A percentile compares a stretch with the other conserved stretches of the same genome.
These are phyloP conservation scores for Connochaetes taurinus DNA, from an alignment of 2,113 vertebrate genomes.

Conservation along the genomic window DNA sequence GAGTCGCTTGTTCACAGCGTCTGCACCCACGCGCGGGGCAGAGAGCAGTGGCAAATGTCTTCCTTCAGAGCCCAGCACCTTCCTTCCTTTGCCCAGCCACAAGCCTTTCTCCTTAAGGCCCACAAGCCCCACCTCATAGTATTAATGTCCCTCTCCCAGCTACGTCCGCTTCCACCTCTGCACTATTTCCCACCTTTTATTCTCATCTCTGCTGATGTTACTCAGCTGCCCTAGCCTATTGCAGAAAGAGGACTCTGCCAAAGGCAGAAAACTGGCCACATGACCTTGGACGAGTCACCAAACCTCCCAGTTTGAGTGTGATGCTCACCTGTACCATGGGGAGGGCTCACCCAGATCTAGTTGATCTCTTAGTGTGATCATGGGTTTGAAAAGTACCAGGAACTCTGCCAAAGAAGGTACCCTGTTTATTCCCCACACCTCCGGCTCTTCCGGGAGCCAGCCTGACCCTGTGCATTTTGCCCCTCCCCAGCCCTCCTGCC, in stretches of 20 bases:
- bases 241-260: background rate
- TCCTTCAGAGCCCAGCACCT: conserved; percentile 19
- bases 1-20: background rate
- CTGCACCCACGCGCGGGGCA: background rate
- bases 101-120: conserved; percentile 44
- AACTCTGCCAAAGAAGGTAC: background rate
- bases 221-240: background rate
- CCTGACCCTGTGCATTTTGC: background rate
- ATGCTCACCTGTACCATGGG: background rate
- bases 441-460: background rate
- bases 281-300: background rate
- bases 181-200: background rate
- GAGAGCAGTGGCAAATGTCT: background rate
- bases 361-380: background rate
- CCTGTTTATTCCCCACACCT: background rate
- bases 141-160: background rate
- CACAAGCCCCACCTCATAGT: background rate
- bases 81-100: background rate
- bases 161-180: conserved; percentile 17
- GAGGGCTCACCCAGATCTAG: background rate
- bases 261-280: background rate
- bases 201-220: conserved; percentile 14
- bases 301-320: background rate
- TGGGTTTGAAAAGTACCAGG: background rate
- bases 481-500: background rate